phyloP scores from a whole-genome alignment of 30 jellyfish, hydroid and myxozoan genomes.

The Chironex yamaguchii region DNA sequence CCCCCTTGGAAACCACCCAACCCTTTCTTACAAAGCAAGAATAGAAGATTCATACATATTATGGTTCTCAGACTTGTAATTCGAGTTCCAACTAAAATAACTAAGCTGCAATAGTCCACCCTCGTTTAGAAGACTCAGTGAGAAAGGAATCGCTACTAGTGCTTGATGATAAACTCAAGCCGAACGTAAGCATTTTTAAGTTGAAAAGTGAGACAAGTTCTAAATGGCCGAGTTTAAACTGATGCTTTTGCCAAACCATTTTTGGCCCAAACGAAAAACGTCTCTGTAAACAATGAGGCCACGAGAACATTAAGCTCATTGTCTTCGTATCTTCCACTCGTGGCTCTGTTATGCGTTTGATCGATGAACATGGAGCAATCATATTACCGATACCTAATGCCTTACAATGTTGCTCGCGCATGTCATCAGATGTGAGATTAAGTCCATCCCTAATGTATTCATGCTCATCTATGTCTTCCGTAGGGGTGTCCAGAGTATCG shows the following conservation, averaged over 20 bases:
- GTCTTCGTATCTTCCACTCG: neutral
- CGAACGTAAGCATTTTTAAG: no score
- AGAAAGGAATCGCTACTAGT: no score
- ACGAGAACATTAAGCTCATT: neutral
- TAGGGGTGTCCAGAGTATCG: neutral
- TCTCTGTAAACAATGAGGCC: neutral
- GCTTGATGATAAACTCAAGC: no score
- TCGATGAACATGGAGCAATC: no score
- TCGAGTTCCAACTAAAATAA: no score
- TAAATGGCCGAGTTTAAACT: neutral
- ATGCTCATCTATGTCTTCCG: neutral
- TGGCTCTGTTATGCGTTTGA: neutral
- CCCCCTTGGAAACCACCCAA: no score
- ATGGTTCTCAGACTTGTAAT: no score
- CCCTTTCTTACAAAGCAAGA: no score
- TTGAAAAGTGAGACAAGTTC: neutral
- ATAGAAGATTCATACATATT: no score
- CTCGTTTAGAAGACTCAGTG: no score
- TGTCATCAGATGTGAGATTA: neutral
- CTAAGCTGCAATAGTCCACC: no score
- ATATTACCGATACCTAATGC: neutral
- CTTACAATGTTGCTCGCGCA: neutral
- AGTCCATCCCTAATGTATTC: neutral
- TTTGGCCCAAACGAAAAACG: neutral
- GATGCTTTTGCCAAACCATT: neutral